phyloP scores from a whole-genome alignment of 2,113 vertebrate species.

The Struthio camelus region DNA sequence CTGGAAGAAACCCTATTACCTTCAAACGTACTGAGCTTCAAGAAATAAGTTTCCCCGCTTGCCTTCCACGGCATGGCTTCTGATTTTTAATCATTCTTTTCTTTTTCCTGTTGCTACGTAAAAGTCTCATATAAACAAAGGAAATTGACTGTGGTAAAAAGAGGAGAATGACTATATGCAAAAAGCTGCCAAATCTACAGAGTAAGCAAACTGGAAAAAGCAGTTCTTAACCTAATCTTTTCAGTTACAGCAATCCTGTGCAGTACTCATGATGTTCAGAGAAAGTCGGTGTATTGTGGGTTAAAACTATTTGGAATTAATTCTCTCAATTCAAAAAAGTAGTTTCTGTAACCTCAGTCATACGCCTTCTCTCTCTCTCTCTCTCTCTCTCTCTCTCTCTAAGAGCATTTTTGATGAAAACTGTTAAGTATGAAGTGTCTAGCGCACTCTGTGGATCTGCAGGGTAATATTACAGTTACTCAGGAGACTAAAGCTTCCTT shows the following conservation, averaged over 20 bases:
- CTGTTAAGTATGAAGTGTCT: background rate
- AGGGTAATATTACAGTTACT: background rate
- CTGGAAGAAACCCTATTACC: conserved; percentile 15
- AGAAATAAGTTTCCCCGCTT: conserved; percentile 26
- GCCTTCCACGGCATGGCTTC: conserved; percentile 31
- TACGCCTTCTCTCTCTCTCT: background rate
- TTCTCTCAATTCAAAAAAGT: background rate
- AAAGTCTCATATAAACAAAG: conserved; percentile 50
- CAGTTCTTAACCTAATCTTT: conserved; percentile 62
- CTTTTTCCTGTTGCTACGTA: conserved; percentile 43
- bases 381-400: background rate
- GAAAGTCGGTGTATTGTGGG: background rate
- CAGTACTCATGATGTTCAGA: background rate
- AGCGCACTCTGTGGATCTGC: background rate
- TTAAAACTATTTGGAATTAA: conserved; percentile 43
- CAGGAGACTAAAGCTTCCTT: background rate
- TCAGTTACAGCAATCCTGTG: conserved; percentile 16
- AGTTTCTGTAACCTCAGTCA: conserved; percentile 5
- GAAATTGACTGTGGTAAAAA: conserved; percentile 60
- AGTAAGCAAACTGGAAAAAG: conserved; percentile 53
- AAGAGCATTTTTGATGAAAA: background rate
- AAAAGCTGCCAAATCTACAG: conserved; percentile 59
- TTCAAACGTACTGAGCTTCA: conserved; percentile 35
- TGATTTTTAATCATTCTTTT: conserved; percentile 40
- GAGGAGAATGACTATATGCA: conserved; percentile 55